phyloP scores from a whole-genome alignment of 1,140 invertebrate genomes.

The Heliconius congener region DNA sequence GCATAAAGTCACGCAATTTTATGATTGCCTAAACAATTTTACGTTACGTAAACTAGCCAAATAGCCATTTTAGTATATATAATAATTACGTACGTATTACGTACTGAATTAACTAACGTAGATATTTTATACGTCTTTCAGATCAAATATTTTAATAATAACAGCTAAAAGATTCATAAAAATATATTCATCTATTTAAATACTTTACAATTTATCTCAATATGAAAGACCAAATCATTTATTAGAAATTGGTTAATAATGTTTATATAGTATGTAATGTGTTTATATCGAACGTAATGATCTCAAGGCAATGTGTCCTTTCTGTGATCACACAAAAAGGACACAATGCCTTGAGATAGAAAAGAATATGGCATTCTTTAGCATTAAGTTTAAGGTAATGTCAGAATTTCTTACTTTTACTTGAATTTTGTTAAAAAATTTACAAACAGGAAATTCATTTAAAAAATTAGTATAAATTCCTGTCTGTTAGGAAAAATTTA shows the following conservation, averaged over 20 bases:
- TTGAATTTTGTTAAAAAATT: neutral
- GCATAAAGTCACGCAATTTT: conserved; percentile 16
- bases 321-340: no score
- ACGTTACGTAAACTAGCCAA: neutral
- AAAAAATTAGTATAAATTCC: neutral
- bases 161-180: neutral
- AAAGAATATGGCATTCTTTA: no score
- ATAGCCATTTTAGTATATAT: no score
- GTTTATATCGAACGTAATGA: no score
- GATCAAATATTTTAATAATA: neutral
- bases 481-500: neutral
- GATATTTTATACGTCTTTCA: no score
- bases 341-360: no score
- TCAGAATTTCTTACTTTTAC: neutral
- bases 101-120: neutral
- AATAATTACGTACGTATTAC: neutral
- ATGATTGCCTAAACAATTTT: conserved; percentile 9
- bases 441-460: neutral
- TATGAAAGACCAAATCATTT: neutral
- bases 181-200: neutral
- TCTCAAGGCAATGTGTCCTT: no score
- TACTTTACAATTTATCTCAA: neutral
- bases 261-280: no score
- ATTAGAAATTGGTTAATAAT: neutral
- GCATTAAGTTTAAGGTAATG: no score